phyloP scores from a whole-genome alignment of 2,797 vertebrate genomes.

The Sebastes glaucus region DNA sequence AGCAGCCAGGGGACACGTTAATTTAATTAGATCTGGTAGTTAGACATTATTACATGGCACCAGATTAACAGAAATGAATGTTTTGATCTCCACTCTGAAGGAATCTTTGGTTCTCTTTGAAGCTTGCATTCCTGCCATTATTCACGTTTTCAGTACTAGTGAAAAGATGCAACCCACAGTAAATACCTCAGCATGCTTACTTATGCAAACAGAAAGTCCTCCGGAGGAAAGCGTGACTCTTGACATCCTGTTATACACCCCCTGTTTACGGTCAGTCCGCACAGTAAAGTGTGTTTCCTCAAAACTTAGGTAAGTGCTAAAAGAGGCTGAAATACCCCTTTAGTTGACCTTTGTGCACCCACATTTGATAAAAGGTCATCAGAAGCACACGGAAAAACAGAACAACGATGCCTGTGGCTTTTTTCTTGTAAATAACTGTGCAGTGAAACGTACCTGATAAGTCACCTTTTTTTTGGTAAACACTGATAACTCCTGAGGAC shows the following conservation, averaged over 20 bases:
- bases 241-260: slow-evolving; percentile 21
- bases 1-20: slow-evolving; percentile 9
- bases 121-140: background rate
- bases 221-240: slow-evolving; percentile 26
- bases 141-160: background rate
- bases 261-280: slow-evolving; percentile 15
- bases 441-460: slow-evolving; percentile 10
- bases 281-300: background rate
- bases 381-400: background rate
- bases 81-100: slow-evolving; percentile 29
- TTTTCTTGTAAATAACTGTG: background rate
- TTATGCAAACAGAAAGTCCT: slow-evolving; percentile 1
- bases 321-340: slow-evolving; percentile 6
- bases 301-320: background rate
- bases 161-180: background rate
- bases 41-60: slow-evolving; percentile 8
- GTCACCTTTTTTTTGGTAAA: slow-evolving; percentile 22
- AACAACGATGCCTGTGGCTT: background rate
- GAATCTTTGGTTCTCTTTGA: slow-evolving; percentile 7
- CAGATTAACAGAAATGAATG: slow-evolving; percentile 4
- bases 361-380: slow-evolving; percentile 14
- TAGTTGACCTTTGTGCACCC: slow-evolving; percentile 27
- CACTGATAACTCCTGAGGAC: background rate
- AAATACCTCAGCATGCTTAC: slow-evolving; percentile 6
- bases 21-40: slow-evolving; percentile 32